phyloP scores from a whole-genome alignment of 2,113 vertebrate genomes.

The Charadrius vociferus region DNA sequence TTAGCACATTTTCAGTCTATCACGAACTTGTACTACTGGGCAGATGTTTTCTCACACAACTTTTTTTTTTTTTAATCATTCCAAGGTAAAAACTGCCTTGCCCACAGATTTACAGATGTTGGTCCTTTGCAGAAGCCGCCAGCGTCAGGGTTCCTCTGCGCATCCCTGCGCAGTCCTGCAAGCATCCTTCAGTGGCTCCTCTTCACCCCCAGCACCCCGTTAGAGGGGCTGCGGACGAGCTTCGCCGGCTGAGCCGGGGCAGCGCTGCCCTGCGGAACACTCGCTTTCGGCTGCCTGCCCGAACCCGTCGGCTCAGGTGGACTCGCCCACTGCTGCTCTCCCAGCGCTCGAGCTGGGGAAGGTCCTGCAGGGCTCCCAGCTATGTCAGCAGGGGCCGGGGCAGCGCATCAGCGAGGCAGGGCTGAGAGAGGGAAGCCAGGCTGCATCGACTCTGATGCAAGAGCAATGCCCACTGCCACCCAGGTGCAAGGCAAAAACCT shows the following conservation, averaged over 20 bases:
- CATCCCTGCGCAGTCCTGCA: background rate
- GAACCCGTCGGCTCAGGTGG: rapidly evolving
- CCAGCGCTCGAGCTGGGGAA: background rate
- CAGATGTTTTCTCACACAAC: background rate
- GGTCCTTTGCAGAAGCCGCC: background rate
- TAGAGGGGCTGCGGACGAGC: background rate
- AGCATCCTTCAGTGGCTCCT: background rate
- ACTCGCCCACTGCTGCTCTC: background rate
- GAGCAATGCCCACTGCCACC: background rate
- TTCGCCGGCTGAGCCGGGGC: rapidly evolving
- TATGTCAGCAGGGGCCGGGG: rapidly evolving
- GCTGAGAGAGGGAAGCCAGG: background rate
- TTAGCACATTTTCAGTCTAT: background rate
- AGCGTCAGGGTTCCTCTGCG: background rate
- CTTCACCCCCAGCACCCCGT: rapidly evolving
- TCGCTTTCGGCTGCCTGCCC: background rate
- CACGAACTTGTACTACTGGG: background rate
- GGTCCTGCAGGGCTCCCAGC: background rate
- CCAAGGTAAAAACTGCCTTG: background rate
- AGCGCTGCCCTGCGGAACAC: background rate
- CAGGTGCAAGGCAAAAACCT: background rate
- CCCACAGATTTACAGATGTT: background rate
- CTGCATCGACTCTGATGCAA: background rate
- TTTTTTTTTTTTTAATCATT: background rate
- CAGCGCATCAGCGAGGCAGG: too few relatives aligned